phyloP scores from a whole-genome alignment of 1,140 invertebrate species.

The Pogonomyrmex barbatus region DNA sequence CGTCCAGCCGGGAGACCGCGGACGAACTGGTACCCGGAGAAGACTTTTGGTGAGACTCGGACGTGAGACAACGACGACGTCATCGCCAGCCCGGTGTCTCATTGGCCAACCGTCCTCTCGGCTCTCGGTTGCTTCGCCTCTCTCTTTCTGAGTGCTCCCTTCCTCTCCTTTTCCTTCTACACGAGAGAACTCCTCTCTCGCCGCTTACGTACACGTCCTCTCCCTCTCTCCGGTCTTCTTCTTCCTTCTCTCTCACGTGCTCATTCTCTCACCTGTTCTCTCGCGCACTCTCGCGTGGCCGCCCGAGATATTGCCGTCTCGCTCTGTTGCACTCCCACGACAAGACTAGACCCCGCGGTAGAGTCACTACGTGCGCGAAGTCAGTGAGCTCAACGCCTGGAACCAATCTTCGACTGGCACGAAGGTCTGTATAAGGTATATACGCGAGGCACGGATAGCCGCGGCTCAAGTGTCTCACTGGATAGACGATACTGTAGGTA shows the following conservation, averaged over 20 bases:
- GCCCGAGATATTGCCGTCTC: conserved; percentile 62
- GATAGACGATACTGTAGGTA: conserved; percentile 60
- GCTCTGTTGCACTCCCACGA: conserved; percentile 66
- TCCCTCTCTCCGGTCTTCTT: conserved; percentile 19
- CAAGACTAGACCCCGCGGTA: conserved; percentile 48
- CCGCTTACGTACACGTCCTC: conserved; percentile 57
- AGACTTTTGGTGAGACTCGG: conserved; percentile 81
- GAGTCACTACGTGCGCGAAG: conserved; percentile 68
- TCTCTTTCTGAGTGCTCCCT: conserved; percentile 74
- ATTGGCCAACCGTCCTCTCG: conserved; percentile 78
- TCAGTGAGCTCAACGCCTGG: conserved; percentile 79
- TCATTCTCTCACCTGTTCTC: conserved; percentile 56
- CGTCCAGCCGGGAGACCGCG: conserved; percentile 83
- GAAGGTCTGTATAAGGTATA: conserved; percentile 53
- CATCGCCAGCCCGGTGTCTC: conserved; percentile 75
- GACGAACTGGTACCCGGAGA: conserved; percentile 82
- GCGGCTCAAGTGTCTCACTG: conserved; percentile 41
- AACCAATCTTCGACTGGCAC: conserved; percentile 60
- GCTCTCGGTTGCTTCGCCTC: conserved; percentile 69
- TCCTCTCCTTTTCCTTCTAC: conserved; percentile 77
- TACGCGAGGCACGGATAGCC: conserved; percentile 9
- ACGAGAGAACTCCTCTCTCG: conserved; percentile 64
- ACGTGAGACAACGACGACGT: conserved; percentile 80
- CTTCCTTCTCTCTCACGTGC: conserved; percentile 8
- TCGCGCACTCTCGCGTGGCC: neutral